Conservation (phyloP, 2,888 invertebrate species). For the Epiblema foenella region DNA sequence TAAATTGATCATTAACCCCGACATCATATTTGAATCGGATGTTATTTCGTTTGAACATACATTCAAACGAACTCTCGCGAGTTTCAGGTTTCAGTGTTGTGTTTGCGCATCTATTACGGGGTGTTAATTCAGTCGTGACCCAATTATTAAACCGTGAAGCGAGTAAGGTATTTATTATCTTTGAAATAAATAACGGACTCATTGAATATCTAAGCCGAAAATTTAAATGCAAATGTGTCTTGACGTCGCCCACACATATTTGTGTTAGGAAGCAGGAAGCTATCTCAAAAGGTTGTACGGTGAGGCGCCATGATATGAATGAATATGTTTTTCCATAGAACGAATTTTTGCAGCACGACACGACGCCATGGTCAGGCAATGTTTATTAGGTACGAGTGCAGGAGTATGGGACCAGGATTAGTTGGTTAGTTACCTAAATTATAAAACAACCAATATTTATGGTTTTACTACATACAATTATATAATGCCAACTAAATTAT, state of each 20-base stretch:
- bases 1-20: not conserved
- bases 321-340: no score
- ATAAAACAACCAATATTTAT: no score
- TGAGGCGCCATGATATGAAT: no score
- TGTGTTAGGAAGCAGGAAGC: not conserved
- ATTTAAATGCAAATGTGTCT: not conserved
- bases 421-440: no score
- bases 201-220: slow-evolving; percentile 3
- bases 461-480: not conserved
- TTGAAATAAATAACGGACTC: slow-evolving; percentile 2
- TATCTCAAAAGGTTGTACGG: no score
- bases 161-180: not conserved
- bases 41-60: not conserved
- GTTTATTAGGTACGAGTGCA: not conserved
- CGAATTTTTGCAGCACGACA: no score
- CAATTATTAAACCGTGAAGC: slow-evolving; percentile 5
- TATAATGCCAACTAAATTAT: no score
- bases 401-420: not conserved
- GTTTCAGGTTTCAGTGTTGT: slow-evolving; percentile 25
- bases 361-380: no score
- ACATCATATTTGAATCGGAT: not conserved
- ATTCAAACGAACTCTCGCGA: not conserved
- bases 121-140: slow-evolving; percentile 19
- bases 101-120: slow-evolving; percentile 17
- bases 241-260: not conserved